Evolutionary conservation across 2,113 vertebrate species (phyloP).

Genomic region (Amphiprion ocellaris): DNA sequence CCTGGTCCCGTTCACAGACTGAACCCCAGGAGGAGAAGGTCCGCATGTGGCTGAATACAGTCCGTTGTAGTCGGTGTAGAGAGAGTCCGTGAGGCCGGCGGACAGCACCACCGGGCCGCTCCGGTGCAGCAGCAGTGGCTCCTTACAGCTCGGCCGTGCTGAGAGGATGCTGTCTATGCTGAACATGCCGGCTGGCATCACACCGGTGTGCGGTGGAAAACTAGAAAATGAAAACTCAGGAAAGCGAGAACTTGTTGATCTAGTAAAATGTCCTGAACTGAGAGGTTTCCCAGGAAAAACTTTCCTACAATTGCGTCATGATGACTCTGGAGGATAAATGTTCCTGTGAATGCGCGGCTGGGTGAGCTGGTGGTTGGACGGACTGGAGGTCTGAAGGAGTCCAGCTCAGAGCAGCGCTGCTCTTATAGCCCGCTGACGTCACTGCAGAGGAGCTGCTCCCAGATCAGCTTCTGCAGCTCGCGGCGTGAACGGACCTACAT

Average conservation of each 20-base stretch:
- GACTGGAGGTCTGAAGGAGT: constrained; percentile 62
- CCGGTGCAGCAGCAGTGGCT: constrained; percentile 90
- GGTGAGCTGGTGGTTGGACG: constrained; percentile 5
- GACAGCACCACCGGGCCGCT: constrained; percentile 90
- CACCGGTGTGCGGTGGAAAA: constrained; percentile 37
- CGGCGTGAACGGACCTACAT: constrained; percentile 77
- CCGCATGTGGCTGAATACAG: constrained; percentile 90
- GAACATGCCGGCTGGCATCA: constrained; percentile 98
- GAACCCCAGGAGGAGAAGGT: constrained; percentile 86
- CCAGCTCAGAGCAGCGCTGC: constrained; percentile 84
- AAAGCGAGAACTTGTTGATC: background rate
- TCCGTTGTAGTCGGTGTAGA: constrained; percentile 93
- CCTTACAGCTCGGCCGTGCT: constrained; percentile 94
- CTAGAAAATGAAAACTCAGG: background rate
- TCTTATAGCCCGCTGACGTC: constrained; percentile 97
- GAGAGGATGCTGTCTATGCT: constrained; percentile 99
- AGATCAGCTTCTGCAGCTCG: constrained; percentile 58
- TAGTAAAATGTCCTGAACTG: constrained; percentile 6
- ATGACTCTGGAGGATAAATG: constrained; percentile 8
- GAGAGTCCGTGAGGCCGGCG: constrained; percentile 88
- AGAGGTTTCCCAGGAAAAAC: constrained; percentile 11
- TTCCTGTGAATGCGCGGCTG: constrained; percentile 12
- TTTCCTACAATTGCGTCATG: constrained; percentile 67
- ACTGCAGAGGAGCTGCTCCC: constrained; percentile 84
- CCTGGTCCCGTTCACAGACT: constrained; percentile 87